phyloP scores from a whole-genome alignment of 2,888 invertebrate species.

The Acanthococcus lagerstroemiae region DNA sequence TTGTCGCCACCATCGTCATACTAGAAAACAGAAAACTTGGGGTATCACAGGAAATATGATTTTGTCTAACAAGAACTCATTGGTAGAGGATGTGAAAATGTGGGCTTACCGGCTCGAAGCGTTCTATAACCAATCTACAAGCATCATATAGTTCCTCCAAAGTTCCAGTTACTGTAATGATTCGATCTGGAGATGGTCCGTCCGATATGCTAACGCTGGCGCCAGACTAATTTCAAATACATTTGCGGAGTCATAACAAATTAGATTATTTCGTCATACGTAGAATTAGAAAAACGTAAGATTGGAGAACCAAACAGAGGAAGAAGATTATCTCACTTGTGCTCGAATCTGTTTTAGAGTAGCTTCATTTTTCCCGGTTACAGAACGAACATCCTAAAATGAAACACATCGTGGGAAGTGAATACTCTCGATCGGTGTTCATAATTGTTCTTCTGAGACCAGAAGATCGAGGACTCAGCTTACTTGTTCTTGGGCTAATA shows the following conservation, averaged over 20 bases:
- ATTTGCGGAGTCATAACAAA: too few relatives aligned
- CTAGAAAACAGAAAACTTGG: background rate
- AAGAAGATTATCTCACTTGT: conserved; percentile 60
- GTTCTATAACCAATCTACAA: conserved; percentile 97
- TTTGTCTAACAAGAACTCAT: too few relatives aligned
- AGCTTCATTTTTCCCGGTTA: conserved; percentile 97
- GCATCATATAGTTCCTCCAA: conserved; percentile 96
- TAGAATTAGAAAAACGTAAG: conserved; percentile 35
- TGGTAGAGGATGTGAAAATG: background rate
- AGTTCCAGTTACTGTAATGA: conserved; percentile 96
- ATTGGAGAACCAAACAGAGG: background rate
- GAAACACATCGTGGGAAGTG: background rate
- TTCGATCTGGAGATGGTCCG: conserved; percentile 97
- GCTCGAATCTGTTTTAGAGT: conserved; percentile 99
- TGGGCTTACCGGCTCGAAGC: conserved; percentile 90
- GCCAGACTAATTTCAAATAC: conserved; percentile 84
- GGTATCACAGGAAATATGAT: background rate
- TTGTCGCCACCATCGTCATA: conserved; percentile 7
- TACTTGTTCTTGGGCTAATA: conserved; percentile 5
- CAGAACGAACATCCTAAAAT: conserved; percentile 88
- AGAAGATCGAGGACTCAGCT: background rate
- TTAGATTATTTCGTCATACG: too few relatives aligned
- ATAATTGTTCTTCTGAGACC: too few relatives aligned
- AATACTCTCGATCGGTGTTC: too few relatives aligned
- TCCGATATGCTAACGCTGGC: conserved; percentile 99